Base-by-base conservation (phyloP, 2,888 invertebrate species). In the Leptothorax acervorum region DNA sequence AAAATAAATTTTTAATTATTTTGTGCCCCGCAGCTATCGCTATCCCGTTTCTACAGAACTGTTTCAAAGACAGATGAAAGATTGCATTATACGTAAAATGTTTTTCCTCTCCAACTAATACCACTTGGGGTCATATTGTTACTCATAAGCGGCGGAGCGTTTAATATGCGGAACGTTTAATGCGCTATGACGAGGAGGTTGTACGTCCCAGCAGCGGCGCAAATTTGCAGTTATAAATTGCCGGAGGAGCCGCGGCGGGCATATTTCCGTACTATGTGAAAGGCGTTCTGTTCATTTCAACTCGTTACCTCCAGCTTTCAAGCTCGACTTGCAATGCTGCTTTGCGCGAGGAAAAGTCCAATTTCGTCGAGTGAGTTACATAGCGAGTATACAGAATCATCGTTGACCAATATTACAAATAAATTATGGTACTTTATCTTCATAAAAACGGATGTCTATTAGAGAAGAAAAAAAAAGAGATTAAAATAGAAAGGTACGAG, bases 211-310 rank as follows among this genome's bases (percentile, higher is more conserved):
- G 23, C 42, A 75, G 23, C 42, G 82, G 68, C 66, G 62, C 71
- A 85, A 85, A 82, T 85, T 82, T 53, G 45, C 68, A 68, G 62
- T 62, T 75, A 82, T 82, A 82, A 85, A 85, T 82, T 63, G 82
- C 75, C 48, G 15, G 62, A 28, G 60, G 18, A 82, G 68, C 45
- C 82, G 55, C 55, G 63, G 18, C 18, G 53, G 63, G 75, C 74
- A 85, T 82, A 82, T 82, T 75, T 85, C 70, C 63, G 75, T 60
- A 48, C 42, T 55, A 23, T 82, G 75, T 62, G 66, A 85, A 85
- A 82, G 75, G 82, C 57, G 65, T 62, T 82, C 84, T 68, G 74
- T 75, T 68, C 57, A 68, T 75, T 85, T 82, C 70, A 68, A 85
- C 45, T 82, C 70, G 42, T 63, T 63, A 63, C 62, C 35, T 70